Base-by-base conservation (phyloP, 2,113 vertebrate genomes). In the Muscicapa adusta region DNA sequence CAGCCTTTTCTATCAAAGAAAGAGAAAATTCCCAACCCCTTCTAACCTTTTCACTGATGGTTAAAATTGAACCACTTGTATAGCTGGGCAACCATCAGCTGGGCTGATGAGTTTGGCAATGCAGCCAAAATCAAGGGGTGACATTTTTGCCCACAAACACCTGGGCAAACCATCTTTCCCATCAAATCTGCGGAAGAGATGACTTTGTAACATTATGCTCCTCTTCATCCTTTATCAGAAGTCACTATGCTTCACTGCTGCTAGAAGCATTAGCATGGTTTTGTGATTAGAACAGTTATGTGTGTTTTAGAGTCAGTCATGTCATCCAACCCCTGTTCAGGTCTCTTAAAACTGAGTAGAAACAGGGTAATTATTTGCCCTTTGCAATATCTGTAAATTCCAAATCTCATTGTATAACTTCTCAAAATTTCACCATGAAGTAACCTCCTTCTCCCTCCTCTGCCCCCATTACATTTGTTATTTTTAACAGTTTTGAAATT, bases 1-100 rank as follows among this genome's bases (percentile, higher is more conserved):
- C 88, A 89, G 92, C 50, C 83, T 86, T 94, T 93, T 91, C 86
- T 61, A 38, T 83, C 74, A 88, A 76, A 92, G 75, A 76, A 83
- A 68, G 6, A 76, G 75, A 94, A 89, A 74, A 94, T 78, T 74
- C 68, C 76, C 61, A 86, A 57, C 22, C 68, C 29, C 8, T 83
- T 38, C 88, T 80, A 77, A 76, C 33, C 50, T n/a, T 54, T 79
- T 50, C 51, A n/a, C 18, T 38, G 89, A 67, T 36, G 58, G 74
- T 31, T 72, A 85, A 84, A 95, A 89, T 5, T 1, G n/a, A 78
- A 48, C 28, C 40, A 60, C 58, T 74, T 33, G 10, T 50, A 36
- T 0, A 6, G 15, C 53, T 18, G 80, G 68, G 40, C 47, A 66
- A 13, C 0, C 0, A 1, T 50, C 56, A 62, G 2, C 38, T 47